Evolutionary conservation across 2,888 invertebrate genomes (phyloP), one percentile per base, ranked within the genome.

Genomic region (Uloborus plumipes): DNA sequence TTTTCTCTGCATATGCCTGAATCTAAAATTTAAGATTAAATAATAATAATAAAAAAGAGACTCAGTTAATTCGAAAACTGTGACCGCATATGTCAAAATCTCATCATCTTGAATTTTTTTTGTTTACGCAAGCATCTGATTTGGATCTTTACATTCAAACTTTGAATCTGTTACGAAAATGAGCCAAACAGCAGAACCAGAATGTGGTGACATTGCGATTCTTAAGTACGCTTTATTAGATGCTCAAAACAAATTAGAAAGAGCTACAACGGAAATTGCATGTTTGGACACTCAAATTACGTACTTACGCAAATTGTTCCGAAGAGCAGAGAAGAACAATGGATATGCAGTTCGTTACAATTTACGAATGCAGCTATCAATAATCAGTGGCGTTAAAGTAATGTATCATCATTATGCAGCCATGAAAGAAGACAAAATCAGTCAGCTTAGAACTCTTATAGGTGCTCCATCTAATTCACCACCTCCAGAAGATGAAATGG

Each of bases 401-500:
- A 82, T 82, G 82, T 77, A 77, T 58, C 76, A 82, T 53, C 76
- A 82, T 49, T 82, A 72, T 62, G 76, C 72, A 2, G 67, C 76
- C 7, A 62, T 67, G 14, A 62, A 76, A 62, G 76, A 72, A 62
- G 50, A 51, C 1, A 72, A 67, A 72, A 72, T 76, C 26, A 55
- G 16, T 16, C 47, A 22, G 6, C 31, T 79, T 58, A 50, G 67
- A 15, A 18, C 61, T 0, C 72, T 31, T 50, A 31, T 78, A n/a
- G 61, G 26, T 26, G 31, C 14, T 26, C 26, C 26, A 26, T 9
- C 61, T 1, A 26, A 14, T 61, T 65, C 65, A 15, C 62, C 62
- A 15, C 58, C 70, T 3, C 22, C 71, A 26, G 55, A 65, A 3
- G 61, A 26, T 31, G 26, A 14, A 15, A 16, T 61, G 11, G 61